Conservation (phyloP, 2,113 vertebrate genomes). For the Microtus ochrogaster region DNA sequence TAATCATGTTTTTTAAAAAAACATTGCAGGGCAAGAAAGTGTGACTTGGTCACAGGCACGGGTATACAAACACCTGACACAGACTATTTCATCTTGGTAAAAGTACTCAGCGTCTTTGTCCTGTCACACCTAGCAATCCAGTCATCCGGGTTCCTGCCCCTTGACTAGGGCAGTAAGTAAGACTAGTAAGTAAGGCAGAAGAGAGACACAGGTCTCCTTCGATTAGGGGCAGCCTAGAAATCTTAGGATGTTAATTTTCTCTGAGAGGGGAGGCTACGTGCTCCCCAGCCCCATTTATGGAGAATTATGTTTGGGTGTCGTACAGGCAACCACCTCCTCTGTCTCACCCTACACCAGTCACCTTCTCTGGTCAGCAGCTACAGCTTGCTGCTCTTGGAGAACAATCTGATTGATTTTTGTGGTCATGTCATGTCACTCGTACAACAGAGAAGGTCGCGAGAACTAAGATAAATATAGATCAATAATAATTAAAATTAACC, state of each 20-base stretch:
- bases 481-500: background rate
- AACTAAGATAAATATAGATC: background rate
- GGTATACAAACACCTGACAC: background rate
- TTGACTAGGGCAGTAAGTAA: background rate
- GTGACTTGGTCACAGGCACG: background rate
- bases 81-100: background rate
- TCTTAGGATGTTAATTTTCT: background rate
- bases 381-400: slow-evolving; percentile 23
- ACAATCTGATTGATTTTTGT: background rate
- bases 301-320: background rate
- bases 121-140: background rate
- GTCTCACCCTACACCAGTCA: background rate
- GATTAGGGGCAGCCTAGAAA: background rate
- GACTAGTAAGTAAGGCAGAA: background rate
- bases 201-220: background rate
- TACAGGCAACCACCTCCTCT: background rate
- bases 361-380: background rate
- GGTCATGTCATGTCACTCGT: background rate
- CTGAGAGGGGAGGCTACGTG: background rate
- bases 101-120: background rate
- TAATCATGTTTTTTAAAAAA: slow-evolving; percentile 44
- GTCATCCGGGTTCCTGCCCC: background rate
- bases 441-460: background rate
- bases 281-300: background rate
- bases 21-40: slow-evolving; percentile 13